These are phyloP conservation scores for Epinephelus malabaricus DNA, from an alignment of 2,797 vertebrate species.

Conservation along the genomic window DNA sequence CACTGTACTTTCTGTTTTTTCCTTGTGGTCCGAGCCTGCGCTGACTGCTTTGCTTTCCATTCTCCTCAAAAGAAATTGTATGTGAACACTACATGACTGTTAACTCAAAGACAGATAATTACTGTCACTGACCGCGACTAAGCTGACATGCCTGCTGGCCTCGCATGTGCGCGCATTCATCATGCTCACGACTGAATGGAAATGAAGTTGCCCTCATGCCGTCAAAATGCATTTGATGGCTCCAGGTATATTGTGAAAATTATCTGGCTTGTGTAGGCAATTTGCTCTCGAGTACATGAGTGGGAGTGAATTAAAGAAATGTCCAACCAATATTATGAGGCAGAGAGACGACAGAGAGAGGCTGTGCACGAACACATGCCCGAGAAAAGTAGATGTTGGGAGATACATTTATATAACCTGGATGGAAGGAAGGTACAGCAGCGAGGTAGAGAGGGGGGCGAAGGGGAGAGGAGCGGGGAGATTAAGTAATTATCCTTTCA, in stretches of 20 bases:
- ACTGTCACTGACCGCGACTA: conserved; percentile 45
- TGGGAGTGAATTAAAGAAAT: conserved; percentile 89
- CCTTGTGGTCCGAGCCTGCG: background rate
- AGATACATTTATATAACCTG: conserved; percentile 93
- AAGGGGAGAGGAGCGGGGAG: conserved; percentile 81
- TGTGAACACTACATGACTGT: conserved; percentile 30
- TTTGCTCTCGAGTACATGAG: conserved; percentile 81
- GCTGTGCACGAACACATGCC: conserved; percentile 84
- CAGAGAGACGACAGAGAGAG: conserved; percentile 30
- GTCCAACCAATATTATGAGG: conserved; percentile 82
- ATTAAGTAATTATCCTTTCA: conserved; percentile 98
- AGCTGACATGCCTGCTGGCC: conserved; percentile 44
- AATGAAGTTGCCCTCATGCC: conserved; percentile 62
- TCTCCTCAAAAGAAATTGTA: conserved; percentile 22
- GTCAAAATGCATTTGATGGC: conserved; percentile 64
- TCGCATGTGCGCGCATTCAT: conserved; percentile 30
- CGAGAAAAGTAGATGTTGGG: conserved; percentile 85
- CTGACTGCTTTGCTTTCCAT: background rate
- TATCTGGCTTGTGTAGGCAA: conserved; percentile 83
- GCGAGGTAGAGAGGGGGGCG: conserved; percentile 52
- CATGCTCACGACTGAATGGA: conserved; percentile 47
- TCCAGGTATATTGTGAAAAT: conserved; percentile 80
- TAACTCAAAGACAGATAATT: conserved; percentile 63
- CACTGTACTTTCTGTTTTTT: background rate
- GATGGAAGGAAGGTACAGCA: conserved; percentile 74